Evolutionary conservation across 2,797 vertebrate species (phyloP).

Genomic region (Lepilemur septentrionalis): DNA sequence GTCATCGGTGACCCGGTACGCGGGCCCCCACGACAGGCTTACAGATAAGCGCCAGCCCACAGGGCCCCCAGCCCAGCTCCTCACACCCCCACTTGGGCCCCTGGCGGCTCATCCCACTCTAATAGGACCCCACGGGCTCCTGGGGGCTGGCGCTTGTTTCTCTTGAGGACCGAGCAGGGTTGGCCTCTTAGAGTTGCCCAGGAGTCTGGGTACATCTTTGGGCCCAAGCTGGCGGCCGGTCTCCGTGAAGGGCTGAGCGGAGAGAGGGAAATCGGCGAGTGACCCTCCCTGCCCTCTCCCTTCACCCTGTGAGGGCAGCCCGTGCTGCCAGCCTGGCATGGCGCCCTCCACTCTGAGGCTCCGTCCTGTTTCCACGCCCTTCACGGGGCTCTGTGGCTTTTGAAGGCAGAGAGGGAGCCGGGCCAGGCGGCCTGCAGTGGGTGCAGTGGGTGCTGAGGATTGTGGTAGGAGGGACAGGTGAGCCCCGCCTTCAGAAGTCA

Average conservation of each 20-base stretch:
- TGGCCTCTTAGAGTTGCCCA: not conserved
- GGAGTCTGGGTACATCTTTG: not conserved
- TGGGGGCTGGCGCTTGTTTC: too few species aligned
- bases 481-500: not conserved
- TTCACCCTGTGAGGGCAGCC: not conserved
- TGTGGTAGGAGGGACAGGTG: not conserved
- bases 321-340: fast-evolving
- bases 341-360: fast-evolving
- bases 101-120: not conserved
- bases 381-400: fast-evolving
- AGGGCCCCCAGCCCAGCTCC: not conserved
- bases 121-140: fast-evolving
- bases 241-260: fast-evolving
- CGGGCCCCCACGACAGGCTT: not conserved
- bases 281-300: fast-evolving
- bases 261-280: not conserved
- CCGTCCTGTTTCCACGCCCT: fast-evolving
- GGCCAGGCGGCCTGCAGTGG: not conserved
- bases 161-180: not conserved
- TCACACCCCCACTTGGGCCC: too few species aligned
- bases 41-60: fast-evolving
- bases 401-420: too few species aligned
- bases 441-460: not conserved
- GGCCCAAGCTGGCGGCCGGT: not conserved
- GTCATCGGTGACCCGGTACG: constrained; percentile 96